Conservation (phyloP, 2,113 vertebrate genomes). For the Odobenus rosmarus region DNA sequence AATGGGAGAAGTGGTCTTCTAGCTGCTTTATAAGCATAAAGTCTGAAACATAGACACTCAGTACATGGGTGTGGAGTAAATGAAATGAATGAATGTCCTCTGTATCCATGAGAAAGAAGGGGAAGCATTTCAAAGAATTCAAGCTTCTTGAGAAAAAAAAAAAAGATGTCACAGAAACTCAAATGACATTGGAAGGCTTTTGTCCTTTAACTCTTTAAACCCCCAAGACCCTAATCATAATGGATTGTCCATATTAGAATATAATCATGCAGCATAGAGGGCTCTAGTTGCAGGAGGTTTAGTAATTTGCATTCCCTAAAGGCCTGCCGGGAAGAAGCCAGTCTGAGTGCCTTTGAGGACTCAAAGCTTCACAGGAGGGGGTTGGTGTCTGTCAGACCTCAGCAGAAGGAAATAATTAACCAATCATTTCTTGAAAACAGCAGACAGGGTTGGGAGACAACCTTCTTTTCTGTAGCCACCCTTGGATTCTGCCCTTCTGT, state of each 20-base stretch:
- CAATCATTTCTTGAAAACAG: slow-evolving; percentile 84
- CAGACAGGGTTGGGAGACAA: not conserved
- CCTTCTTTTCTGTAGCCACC: not conserved
- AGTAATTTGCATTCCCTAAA: slow-evolving; percentile 62
- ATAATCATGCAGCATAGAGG: slow-evolving; percentile 15
- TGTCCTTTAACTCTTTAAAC: slow-evolving; percentile 45
- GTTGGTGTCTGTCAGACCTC: slow-evolving; percentile 53
- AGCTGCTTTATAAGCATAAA: not conserved
- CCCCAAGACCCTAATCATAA: not conserved
- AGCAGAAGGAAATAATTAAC: slow-evolving; percentile 87
- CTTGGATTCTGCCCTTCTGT: not conserved
- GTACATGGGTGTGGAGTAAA: not conserved
- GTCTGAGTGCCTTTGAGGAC: not conserved
- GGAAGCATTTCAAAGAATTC: not conserved
- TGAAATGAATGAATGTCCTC: not conserved
- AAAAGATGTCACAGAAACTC: not conserved
- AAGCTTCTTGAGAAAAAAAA: not conserved
- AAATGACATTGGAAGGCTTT: slow-evolving; percentile 16
- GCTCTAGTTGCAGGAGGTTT: slow-evolving; percentile 45
- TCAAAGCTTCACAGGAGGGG: not conserved
- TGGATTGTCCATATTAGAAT: slow-evolving; percentile 3
- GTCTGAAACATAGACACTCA: not conserved
- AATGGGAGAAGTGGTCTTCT: not conserved
- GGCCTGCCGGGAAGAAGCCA: slow-evolving; percentile 28
- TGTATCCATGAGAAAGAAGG: not conserved